Percentiles rank a stretch among this genome's conserved stretches.
phyloP scores from a whole-genome alignment of 2,888 invertebrate species.

The Chrysolina haemoptera region DNA sequence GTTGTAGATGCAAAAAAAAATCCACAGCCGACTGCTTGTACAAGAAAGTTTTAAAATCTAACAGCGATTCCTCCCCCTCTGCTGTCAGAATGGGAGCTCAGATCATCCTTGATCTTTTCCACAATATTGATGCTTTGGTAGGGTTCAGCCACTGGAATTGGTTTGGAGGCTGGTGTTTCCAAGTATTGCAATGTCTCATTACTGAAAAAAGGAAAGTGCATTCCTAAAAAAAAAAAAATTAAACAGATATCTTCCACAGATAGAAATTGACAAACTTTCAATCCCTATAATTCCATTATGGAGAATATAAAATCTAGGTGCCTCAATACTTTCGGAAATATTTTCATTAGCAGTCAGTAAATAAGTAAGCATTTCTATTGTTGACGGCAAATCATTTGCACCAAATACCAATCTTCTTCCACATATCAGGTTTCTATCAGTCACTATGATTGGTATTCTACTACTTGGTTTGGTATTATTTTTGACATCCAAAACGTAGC shows the following conservation, averaged over 20 bases:
- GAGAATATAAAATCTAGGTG: slow-evolving; percentile 69
- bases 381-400: slow-evolving; percentile 71
- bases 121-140: slow-evolving; percentile 79
- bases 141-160: slow-evolving; percentile 66
- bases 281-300: slow-evolving; percentile 65
- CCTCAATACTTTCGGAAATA: slow-evolving; percentile 70
- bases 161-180: slow-evolving; percentile 56
- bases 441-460: slow-evolving; percentile 67
- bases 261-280: slow-evolving; percentile 63
- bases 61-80: slow-evolving; percentile 81
- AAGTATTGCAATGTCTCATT: slow-evolving; percentile 62
- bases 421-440: slow-evolving; percentile 68
- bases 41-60: slow-evolving; percentile 66
- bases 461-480: slow-evolving; percentile 58
- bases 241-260: background rate
- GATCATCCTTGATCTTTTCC: slow-evolving; percentile 76
- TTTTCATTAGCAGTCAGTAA: slow-evolving; percentile 70
- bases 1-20: background rate
- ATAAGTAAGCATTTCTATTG: slow-evolving; percentile 71
- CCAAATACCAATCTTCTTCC: slow-evolving; percentile 73
- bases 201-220: slow-evolving; percentile 63
- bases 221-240: slow-evolving; percentile 57
- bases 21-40: slow-evolving; percentile 4
- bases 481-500: slow-evolving; percentile 72
- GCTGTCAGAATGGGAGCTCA: slow-evolving; percentile 81